Evolutionary conservation across 2,888 invertebrate species (phyloP).

Genomic region (Gymnocheta viridis): DNA sequence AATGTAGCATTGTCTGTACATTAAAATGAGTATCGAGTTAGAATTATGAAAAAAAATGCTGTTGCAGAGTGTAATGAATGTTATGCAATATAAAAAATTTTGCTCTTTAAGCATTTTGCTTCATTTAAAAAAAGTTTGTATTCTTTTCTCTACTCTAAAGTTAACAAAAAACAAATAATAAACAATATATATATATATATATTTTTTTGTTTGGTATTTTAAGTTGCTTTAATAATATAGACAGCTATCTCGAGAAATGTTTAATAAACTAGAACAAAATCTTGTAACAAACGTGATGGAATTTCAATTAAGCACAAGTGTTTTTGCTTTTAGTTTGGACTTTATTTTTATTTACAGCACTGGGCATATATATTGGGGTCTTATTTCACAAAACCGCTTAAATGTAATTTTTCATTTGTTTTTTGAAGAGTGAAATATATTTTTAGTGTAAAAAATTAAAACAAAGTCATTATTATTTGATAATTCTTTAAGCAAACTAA

Average conservation of each 20-base stretch:
- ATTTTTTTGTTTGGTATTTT: neutral
- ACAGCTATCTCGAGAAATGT: neutral
- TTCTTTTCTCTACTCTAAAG: neutral
- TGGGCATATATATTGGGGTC: too few species aligned
- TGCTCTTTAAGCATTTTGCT: neutral
- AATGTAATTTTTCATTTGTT: too few species aligned
- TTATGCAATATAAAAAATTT: neutral
- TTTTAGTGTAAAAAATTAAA: too few species aligned
- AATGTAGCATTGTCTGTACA: too few species aligned
- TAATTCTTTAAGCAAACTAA: too few species aligned
- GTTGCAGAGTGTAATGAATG: too few species aligned
- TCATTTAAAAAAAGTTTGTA: neutral
- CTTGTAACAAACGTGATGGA: slow-evolving; percentile 59
- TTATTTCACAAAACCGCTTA: too few species aligned
- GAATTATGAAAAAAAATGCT: too few species aligned
- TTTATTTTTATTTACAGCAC: neutral
- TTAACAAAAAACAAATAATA: neutral
- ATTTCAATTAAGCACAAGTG: slow-evolving; percentile 36
- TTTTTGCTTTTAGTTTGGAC: neutral
- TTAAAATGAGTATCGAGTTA: too few species aligned
- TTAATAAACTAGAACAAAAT: slow-evolving; percentile 15
- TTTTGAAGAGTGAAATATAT: too few species aligned
- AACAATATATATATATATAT: too few species aligned
- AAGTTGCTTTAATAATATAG: neutral
- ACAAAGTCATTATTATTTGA: too few species aligned